Evolutionary conservation across 2,888 invertebrate genomes (phyloP).

Genomic region (Thysanoteuthis rhombus): DNA sequence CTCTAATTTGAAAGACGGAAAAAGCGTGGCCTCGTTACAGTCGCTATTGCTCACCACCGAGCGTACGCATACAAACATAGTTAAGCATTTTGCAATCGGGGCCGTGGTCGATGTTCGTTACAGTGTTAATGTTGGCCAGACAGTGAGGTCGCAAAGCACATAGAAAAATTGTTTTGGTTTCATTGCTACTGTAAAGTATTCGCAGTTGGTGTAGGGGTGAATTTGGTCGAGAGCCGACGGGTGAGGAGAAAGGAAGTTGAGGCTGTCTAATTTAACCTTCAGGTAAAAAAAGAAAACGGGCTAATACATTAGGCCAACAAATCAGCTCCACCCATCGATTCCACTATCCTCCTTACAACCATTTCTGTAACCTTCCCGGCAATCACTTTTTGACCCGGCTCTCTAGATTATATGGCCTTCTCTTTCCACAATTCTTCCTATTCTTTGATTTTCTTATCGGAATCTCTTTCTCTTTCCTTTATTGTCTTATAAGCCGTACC

Average conservation of each 20-base stretch:
- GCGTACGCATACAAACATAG: conserved; percentile 33
- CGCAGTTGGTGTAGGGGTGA: not conserved
- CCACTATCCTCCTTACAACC: not conserved
- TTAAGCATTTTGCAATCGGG: conserved; percentile 23
- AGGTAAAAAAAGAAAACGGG: not conserved
- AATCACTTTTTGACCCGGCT: not conserved
- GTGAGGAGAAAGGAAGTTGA: conserved; percentile 14
- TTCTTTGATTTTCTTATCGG: not conserved
- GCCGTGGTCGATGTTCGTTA: conserved; percentile 43
- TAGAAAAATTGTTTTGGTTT: conserved; percentile 62
- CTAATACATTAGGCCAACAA: not conserved
- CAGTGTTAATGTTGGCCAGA: conserved; percentile 58
- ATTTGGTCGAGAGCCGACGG: conserved; percentile 13
- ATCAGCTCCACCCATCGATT: not conserved
- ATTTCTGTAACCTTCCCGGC: not conserved
- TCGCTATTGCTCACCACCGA: conserved; percentile 40
- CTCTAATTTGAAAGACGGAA: not conserved
- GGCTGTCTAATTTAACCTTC: conserved; percentile 1
- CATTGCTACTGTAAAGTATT: conserved; percentile 37
- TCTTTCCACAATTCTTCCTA: not conserved
- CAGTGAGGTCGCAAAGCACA: conserved; percentile 44
- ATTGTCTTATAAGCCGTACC: not conserved
- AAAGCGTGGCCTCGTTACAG: not conserved
- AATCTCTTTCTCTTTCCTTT: not conserved
- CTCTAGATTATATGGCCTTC: not conserved